phyloP scores from a whole-genome alignment of 2,888 invertebrate genomes.

The Silvanus unidentatus region DNA sequence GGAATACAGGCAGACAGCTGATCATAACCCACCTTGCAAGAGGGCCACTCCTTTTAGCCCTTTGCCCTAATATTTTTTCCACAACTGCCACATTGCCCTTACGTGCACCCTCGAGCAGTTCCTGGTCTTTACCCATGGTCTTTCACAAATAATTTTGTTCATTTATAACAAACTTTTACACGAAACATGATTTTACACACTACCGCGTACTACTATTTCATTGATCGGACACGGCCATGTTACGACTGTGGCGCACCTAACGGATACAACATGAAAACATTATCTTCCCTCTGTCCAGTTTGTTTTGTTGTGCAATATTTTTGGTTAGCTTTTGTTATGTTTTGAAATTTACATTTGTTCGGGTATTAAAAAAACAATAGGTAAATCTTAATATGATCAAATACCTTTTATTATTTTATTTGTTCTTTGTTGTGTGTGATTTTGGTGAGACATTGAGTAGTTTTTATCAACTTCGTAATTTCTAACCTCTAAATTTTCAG shows the following conservation, averaged over 20 bases:
- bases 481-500: too few relatives aligned
- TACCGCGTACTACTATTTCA: slow-evolving; percentile 62
- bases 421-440: too few relatives aligned
- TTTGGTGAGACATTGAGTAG: neutral
- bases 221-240: slow-evolving; percentile 73
- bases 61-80: slow-evolving; percentile 84
- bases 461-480: too few relatives aligned
- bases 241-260: slow-evolving; percentile 48
- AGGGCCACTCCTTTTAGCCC: slow-evolving; percentile 88
- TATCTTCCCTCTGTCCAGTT: too few relatives aligned
- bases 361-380: too few relatives aligned
- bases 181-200: slow-evolving; percentile 47
- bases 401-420: too few relatives aligned
- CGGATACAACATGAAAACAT: slow-evolving; percentile 38
- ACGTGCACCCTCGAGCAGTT: slow-evolving; percentile 90
- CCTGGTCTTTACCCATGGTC: slow-evolving; percentile 92
- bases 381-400: too few relatives aligned
- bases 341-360: too few relatives aligned
- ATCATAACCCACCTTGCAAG: slow-evolving; percentile 73
- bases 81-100: slow-evolving; percentile 84
- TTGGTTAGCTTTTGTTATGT: too few relatives aligned
- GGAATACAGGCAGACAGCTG: slow-evolving; percentile 29
- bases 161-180: slow-evolving; percentile 40
- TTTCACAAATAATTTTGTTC: slow-evolving; percentile 31
- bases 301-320: neutral